Base-by-base conservation (phyloP, 2,888 invertebrate species). In the Noctuana brunneofusca region DNA sequence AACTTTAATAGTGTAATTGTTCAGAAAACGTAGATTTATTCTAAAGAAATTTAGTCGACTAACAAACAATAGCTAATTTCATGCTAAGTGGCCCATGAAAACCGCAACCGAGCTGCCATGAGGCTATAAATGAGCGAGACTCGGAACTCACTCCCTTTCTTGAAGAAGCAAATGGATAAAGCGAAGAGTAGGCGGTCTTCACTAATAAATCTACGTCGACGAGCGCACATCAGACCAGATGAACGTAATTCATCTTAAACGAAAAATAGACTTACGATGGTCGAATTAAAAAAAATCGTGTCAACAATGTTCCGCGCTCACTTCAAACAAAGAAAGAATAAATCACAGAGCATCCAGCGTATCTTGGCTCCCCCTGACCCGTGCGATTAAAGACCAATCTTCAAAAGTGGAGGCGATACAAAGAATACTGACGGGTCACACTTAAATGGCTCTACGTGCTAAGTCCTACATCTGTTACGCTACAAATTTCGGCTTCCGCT, bases 301-400 rank as follows among this genome's bases (percentile, higher is more conserved):
- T 86, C 87, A 87, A 87, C 87, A 82, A 84, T 83, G 83, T 83
- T 80, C 71, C 73, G 79, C 78, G 77, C 71, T 73, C 74, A 73
- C 70, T 74, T 75, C 83, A 85, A 87, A 89, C 89, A 89, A 89
- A 89, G 89, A 88, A 86, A 83, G 80, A 86, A 89, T 89, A 89
- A 89, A 89, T 89, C 89, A 88, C 80, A 71, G 69, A 63, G 68
- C 60, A 65, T 56, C 88, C 83, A 82, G 16, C 16, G 0, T 63
- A 71, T 55, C 58, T 22, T 65, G 84, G 73, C 27, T 78, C 68
- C 14, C 75, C 74, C 66, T 73, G 69, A 76, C 79, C 75, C 81
- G 71, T 75, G 65, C 70, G 2, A 30, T 57, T 27, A 67, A 48
- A 67, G 71, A 71, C 68, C 58, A 64, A 62, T 69, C 68, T 69